Conservation (phyloP, 2,888 invertebrate genomes). For the Proisotoma minuta region DNA sequence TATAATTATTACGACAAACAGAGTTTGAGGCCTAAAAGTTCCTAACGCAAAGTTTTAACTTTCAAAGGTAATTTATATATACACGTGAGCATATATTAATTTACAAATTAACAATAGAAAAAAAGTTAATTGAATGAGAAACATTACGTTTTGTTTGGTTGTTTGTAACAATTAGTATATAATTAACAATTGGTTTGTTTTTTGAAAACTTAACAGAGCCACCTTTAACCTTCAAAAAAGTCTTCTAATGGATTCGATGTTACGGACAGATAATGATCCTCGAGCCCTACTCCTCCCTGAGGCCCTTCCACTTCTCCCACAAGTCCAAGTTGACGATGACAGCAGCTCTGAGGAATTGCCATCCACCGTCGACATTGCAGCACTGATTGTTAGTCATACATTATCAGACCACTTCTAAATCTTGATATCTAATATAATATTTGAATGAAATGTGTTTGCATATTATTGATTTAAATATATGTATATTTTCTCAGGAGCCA, state of each 20-base stretch:
- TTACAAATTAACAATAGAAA: no score
- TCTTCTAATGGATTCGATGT: constrained; percentile 3
- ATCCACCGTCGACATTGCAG: constrained; percentile 64
- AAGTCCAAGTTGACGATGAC: constrained; percentile 53
- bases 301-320: constrained; percentile 32
- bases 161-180: no score
- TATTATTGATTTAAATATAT: neutral
- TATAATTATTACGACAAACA: no score
- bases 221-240: no score
- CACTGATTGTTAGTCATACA: constrained; percentile 57
- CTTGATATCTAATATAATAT: neutral
- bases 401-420: neutral
- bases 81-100: no score
- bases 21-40: no score
- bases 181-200: no score
- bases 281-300: constrained; percentile 37
- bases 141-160: no score
- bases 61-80: no score
- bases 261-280: constrained; percentile 19
- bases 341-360: constrained; percentile 62
- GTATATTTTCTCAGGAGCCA: constrained; percentile 16
- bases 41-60: no score
- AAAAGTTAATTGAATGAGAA: no score
- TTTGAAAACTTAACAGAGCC: no score
- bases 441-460: neutral